Conservation (phyloP, 2,888 invertebrate genomes). For the Chymomyza procnemis region DNA sequence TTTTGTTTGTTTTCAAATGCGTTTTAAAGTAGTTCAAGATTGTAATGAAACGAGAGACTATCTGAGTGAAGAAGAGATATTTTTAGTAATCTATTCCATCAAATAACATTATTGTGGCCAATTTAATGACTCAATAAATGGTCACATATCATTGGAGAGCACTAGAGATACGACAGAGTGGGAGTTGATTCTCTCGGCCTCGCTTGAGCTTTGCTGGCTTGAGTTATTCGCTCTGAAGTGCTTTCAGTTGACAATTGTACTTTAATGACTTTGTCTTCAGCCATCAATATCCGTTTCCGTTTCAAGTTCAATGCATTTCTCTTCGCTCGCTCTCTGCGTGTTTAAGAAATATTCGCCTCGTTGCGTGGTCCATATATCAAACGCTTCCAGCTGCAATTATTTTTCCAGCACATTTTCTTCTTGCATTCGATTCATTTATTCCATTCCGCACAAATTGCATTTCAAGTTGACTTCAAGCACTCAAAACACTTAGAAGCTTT, state of each 20-base stretch:
- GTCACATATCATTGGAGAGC: not conserved
- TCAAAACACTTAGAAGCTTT: constrained; percentile 46
- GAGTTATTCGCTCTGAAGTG: not conserved
- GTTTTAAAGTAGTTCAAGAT: not conserved
- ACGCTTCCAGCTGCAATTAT: constrained; percentile 71
- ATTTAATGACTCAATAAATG: not conserved
- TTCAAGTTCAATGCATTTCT: constrained; percentile 60
- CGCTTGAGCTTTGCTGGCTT: constrained; percentile 21
- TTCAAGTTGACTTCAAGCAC: constrained; percentile 50
- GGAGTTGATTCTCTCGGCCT: not conserved
- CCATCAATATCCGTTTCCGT: constrained; percentile 75
- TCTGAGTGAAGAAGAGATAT: not conserved
- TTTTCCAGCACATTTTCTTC: constrained; percentile 43
- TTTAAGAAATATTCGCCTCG: constrained; percentile 23
- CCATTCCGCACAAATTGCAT: constrained; percentile 55
- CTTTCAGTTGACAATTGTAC: constrained; percentile 54
- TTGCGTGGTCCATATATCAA: constrained; percentile 33
- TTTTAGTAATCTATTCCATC: not conserved
- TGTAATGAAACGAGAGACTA: not conserved
- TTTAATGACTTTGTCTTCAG: constrained; percentile 73
- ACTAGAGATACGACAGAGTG: not conserved
- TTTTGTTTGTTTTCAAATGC: not conserved
- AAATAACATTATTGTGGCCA: not conserved
- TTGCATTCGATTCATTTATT: not conserved
- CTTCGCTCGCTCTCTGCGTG: not conserved